Percentiles rank a stretch among this genome's conserved stretches.
Evolutionary conservation across 1,140 invertebrate genomes (phyloP).

Genomic region (Contarinia nasturtii): DNA sequence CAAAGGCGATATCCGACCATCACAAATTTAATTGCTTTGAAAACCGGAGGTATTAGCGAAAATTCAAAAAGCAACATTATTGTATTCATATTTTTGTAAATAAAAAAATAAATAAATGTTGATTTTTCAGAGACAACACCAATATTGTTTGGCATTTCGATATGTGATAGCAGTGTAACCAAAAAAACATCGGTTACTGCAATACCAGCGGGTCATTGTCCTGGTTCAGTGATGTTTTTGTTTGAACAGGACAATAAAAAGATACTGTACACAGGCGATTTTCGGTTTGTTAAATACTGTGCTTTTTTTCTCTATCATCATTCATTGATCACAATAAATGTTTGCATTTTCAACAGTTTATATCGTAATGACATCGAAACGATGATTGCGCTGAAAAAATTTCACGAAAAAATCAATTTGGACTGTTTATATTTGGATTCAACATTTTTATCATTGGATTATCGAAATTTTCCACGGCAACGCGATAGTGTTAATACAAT

Average conservation of each 20-base stretch:
- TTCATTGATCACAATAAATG: background rate
- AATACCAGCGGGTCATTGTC: constrained; percentile 47
- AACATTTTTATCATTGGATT: constrained; percentile 36
- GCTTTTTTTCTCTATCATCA: too few species aligned
- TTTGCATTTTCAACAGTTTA: constrained; percentile 12
- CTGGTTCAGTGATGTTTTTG: constrained; percentile 55
- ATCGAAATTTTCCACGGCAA: constrained; percentile 34
- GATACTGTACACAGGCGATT: constrained; percentile 53
- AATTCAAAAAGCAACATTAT: background rate
- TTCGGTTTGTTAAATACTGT: constrained; percentile 19
- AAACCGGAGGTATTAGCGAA: constrained; percentile 5
- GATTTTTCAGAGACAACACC: constrained; percentile 17
- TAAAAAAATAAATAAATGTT: background rate
- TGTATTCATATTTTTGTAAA: background rate
- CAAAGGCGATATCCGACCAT: constrained; percentile 11
- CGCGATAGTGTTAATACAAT: constrained; percentile 30
- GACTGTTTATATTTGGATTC: constrained; percentile 48
- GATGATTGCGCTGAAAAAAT: constrained; percentile 30
- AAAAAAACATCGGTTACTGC: constrained; percentile 30
- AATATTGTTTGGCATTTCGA: constrained; percentile 5
- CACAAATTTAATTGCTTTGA: constrained; percentile 4
- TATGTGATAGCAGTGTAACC: constrained; percentile 8
- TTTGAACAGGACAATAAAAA: constrained; percentile 28
- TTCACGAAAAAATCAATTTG: constrained; percentile 26
- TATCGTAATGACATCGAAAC: constrained; percentile 29